These are phyloP conservation scores for Lepisosteus osseus DNA, from an alignment of 2,113 vertebrate species.

Conservation along the genomic window DNA sequence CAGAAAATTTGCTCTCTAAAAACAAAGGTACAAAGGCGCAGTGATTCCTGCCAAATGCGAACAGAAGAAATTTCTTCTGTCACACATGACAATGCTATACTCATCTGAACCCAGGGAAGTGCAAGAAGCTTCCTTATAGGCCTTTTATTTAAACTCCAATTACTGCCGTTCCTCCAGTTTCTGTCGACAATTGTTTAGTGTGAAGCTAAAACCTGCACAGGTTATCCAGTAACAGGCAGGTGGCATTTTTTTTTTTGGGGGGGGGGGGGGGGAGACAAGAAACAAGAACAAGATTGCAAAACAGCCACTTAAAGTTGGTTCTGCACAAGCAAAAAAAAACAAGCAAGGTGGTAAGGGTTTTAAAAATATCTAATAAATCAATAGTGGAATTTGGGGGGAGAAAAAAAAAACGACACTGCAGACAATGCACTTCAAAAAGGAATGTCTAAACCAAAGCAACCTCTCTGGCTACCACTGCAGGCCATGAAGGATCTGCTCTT, in stretches of 20 bases:
- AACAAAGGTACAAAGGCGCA: not conserved
- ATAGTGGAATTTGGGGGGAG: constrained; percentile 22
- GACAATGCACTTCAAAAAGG: constrained; percentile 28
- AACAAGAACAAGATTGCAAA: constrained; percentile 43
- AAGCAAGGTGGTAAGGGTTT: constrained; percentile 19
- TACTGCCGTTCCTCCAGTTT: constrained; percentile 47
- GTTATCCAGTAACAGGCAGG: constrained; percentile 60
- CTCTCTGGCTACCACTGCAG: constrained; percentile 68
- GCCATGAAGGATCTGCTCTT: constrained; percentile 74
- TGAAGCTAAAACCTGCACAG: constrained; percentile 41
- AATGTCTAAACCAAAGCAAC: constrained; percentile 65
- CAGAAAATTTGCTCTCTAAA: constrained; percentile 10
- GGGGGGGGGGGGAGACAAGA: constrained; percentile 3
- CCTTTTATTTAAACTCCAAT: constrained; percentile 57
- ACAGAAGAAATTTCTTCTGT: constrained; percentile 16
- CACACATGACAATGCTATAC: constrained; percentile 8
- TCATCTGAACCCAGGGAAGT: constrained; percentile 7
- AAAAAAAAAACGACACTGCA: constrained; percentile 22
- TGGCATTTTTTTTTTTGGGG: constrained; percentile 35
- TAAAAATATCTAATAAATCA: constrained; percentile 36
- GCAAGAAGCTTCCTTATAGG: constrained; percentile 20
- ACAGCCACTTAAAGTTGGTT: constrained; percentile 47
- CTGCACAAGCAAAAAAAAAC: constrained; percentile 46
- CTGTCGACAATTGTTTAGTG: constrained; percentile 54
- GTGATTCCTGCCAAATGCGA: constrained; percentile 6